A percentile compares a stretch with the other conserved stretches of the same genome.
phyloP scores from a whole-genome alignment of 2,113 vertebrate genomes.

The Alosa alosa region DNA sequence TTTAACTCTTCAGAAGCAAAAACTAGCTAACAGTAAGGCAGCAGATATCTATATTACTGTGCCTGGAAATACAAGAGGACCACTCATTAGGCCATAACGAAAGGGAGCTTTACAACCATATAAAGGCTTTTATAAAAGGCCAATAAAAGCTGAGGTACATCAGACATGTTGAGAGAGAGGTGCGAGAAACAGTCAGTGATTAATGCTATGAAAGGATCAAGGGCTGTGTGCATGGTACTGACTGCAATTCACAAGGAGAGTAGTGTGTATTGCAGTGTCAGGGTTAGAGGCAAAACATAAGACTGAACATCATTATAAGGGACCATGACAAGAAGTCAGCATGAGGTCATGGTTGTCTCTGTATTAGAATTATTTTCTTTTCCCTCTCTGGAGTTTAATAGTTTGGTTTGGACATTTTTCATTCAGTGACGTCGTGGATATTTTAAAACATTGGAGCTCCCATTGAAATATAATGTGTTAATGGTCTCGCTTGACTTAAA shows the following conservation, averaged over 20 bases:
- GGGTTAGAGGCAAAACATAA: neutral
- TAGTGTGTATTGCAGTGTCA: neutral
- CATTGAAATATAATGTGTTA: conserved; percentile 7
- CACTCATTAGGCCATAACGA: neutral
- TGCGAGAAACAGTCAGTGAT: neutral
- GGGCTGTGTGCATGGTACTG: neutral
- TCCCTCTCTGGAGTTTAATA: neutral
- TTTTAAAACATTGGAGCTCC: neutral
- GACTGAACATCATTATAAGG: neutral
- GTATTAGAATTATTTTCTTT: neutral
- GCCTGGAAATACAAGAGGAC: neutral
- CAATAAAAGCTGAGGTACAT: neutral
- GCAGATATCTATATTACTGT: neutral
- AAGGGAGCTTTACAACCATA: neutral
- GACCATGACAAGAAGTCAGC: neutral
- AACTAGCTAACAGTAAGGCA: neutral
- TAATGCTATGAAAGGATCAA: neutral
- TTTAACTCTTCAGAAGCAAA: neutral
- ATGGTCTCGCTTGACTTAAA: neutral
- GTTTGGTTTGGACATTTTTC: conserved; percentile 7
- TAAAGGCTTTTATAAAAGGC: neutral
- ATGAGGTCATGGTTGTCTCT: neutral
- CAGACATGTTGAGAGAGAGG: neutral
- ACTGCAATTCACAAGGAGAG: neutral
- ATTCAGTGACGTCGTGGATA: neutral